Evolutionary conservation across 2,113 vertebrate species (phyloP).

Genomic region (Monopterus albus): DNA sequence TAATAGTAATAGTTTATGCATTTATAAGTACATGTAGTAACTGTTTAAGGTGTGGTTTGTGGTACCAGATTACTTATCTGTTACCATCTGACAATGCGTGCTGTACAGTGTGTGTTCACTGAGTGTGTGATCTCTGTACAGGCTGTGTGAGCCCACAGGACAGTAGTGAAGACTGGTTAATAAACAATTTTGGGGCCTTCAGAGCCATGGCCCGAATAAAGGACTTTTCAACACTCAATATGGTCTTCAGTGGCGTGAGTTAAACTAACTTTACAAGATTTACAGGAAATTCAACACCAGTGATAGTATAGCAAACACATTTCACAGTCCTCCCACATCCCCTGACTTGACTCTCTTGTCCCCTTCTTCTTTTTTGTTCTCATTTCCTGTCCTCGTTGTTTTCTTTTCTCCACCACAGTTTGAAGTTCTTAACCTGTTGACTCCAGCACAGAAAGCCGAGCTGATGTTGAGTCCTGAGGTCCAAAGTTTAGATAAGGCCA

Average conservation of each 20-base stretch:
- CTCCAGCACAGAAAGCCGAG: conserved; percentile 78
- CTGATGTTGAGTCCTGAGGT: conserved; percentile 73
- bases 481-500: conserved; percentile 63
- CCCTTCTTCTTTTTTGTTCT: not conserved
- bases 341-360: not conserved
- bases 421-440: conserved; percentile 80
- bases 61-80: too few relatives aligned
- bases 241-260: conserved; percentile 81
- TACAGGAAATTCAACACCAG: not conserved
- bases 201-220: conserved; percentile 69
- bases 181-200: conserved; percentile 83
- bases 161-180: conserved; percentile 77
- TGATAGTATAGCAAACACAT: too few relatives aligned
- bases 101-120: not conserved
- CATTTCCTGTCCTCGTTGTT: not conserved
- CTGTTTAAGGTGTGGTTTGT: too few relatives aligned
- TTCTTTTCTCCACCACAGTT: conserved; percentile 57
- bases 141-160: conserved; percentile 70
- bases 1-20: too few relatives aligned
- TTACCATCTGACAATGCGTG: too few relatives aligned
- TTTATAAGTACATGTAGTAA: too few relatives aligned
- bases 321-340: not conserved
- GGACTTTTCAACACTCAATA: conserved; percentile 78
- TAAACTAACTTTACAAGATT: not conserved
- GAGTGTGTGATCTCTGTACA: conserved; percentile 35